Base-by-base conservation (phyloP, 2,888 invertebrate genomes). In the Dryococelus australis region DNA sequence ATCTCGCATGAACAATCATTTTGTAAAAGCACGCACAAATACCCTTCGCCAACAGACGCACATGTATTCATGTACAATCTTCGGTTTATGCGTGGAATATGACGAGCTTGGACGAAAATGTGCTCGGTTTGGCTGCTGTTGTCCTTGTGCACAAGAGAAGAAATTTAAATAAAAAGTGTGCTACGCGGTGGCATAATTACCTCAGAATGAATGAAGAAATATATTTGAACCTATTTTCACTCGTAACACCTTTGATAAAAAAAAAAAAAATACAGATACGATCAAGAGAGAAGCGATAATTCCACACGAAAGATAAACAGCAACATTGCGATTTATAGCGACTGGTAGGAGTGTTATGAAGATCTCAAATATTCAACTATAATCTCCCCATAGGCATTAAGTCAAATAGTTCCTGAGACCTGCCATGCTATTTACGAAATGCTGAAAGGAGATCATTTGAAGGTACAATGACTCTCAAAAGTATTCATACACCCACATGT, bases 281-380 rank as follows among this genome's bases (percentile, higher is more conserved):
- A 88, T 90, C 87, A 90, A 90, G 90, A 90, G 90, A 89, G 89
- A 89, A 89, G 90, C 90, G 88, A 90, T 90, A 87, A 86, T 89
- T 86, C 90, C 90, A 87, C 90, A 90, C 87, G 90, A 91, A 89
- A 89, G 90, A 88, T 89, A 90, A 87, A 88, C 88, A 87, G 90
- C 88, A 85, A 90, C 90, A 43, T 86, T 91, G 85, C 88, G 90
- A 89, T 91, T 90, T 89, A 88, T 90, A 86, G 90, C 90, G 86
- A 87, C 85, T 24, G 85, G 80, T 28, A 84, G 84, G 12, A 83
- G 27, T 20, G 35, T 16, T 83, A 83, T 83, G 83, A 83, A 83
- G 89, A 89, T 86, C 85, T 90, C 27, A 88, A 90, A 88, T 90
- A 87, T 87, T 81, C 88, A 78, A 88, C 89, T 51, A 87, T 89